Base-by-base conservation (phyloP, 2,113 vertebrate species). In the Zosterops hypoxanthus region DNA sequence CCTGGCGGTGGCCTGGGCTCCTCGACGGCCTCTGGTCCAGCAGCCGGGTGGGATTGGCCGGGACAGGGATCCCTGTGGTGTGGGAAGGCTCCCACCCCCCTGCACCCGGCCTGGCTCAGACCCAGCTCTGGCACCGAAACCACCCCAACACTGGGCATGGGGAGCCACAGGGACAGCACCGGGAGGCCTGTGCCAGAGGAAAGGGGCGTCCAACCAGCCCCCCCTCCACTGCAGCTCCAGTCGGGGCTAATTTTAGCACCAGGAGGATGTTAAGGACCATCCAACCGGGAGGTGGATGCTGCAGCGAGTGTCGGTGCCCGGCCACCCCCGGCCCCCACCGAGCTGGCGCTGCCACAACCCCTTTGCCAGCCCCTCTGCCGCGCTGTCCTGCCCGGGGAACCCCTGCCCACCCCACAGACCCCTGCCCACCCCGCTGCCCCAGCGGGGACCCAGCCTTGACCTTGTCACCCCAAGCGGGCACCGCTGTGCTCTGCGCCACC, bases 1-100 rank as follows among this genome's bases (percentile, higher is more conserved):
- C 26, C 23, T 78, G 80, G 66, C 0, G 1, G 24, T 1, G 14
- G 14, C 11, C 3, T 50, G 80, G 50, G 68, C 11, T 31, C 36
- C 46, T 26, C 1, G 0, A 12, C 0, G 5, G 15, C 56, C 68
- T 34, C 53, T 16, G 9, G 15, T 41, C 41, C 57, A 1, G n/a
- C 31, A 64, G 69, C 55, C 2, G 1, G 55, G 34, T 0, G 18
- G 29, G 34, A 36, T 18, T 4, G n/a, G 33, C 21, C 3, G 0
- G 55, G 52, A 24, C 34, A 18, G 53, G n/a, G 63, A 70, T 11
- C 3, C 16, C 64, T 2, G 1, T 2, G 31, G 61, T 18, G 46
- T 7, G 82, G 66, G 66, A 70, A 57, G 21, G 11, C 36, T 75
- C 83, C 66, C 71, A 72, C 65, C 65, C 60, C 11, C 44, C 80